Evolutionary conservation across 2,797 vertebrate genomes (phyloP).

Genomic region (Perodicticus potto): DNA sequence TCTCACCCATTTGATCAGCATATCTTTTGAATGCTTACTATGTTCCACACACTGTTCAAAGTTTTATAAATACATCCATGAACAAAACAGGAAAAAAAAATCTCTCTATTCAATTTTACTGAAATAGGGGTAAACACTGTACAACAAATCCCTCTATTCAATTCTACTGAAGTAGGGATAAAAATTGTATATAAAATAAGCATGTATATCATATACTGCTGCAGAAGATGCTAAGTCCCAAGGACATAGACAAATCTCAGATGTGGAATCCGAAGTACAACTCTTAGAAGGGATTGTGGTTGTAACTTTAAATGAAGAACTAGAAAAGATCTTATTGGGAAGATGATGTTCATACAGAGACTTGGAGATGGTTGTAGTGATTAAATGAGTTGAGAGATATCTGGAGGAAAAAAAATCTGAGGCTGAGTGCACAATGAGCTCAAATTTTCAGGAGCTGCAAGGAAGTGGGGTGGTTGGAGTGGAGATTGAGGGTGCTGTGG

Average conservation of each 20-base stretch:
- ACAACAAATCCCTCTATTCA: background rate
- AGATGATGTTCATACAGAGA: background rate
- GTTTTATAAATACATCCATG: background rate
- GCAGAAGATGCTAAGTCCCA: background rate
- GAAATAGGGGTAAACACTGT: background rate
- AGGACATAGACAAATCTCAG: background rate
- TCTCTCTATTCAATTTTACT: background rate
- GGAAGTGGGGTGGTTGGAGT: rapidly evolving
- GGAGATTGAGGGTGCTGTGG: background rate
- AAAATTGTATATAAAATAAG: background rate
- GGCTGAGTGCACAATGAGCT: background rate
- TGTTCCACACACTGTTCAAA: background rate
- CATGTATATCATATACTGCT: background rate
- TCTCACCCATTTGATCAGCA: background rate
- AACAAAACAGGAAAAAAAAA: background rate
- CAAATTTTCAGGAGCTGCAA: background rate
- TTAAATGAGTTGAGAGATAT: background rate
- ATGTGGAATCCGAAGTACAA: background rate
- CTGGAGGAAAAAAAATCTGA: rapidly evolving
- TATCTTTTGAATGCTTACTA: background rate
- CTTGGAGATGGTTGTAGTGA: background rate
- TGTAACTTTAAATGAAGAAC: background rate
- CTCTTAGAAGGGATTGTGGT: rapidly evolving
- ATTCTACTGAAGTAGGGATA: background rate
- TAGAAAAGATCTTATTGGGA: background rate